These are phyloP conservation scores for Rhynchonycteris naso DNA, from an alignment of 2,797 vertebrate species.

Conservation along the genomic window DNA sequence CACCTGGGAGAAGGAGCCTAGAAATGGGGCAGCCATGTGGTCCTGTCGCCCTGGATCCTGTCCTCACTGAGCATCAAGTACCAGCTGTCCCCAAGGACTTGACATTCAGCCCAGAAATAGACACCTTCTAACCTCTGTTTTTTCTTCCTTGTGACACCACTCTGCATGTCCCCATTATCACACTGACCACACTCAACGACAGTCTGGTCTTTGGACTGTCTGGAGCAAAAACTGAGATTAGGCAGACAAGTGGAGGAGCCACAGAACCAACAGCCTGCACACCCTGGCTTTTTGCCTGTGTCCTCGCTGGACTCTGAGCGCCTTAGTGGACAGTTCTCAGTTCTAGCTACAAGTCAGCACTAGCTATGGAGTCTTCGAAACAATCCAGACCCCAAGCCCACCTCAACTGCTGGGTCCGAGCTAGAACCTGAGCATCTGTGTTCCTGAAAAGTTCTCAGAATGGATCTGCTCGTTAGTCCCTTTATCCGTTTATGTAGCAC, in stretches of 20 bases:
- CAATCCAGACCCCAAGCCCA: too few species aligned
- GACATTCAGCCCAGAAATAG: not conserved
- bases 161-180: too few species aligned
- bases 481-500: not conserved
- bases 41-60: not conserved
- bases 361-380: too few species aligned
- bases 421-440: not conserved
- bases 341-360: not conserved
- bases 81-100: not conserved
- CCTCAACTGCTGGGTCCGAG: not conserved
- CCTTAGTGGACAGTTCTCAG: not conserved
- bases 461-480: too few species aligned
- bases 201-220: too few species aligned
- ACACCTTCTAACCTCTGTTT: too few species aligned
- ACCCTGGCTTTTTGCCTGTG: not conserved
- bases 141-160: too few species aligned
- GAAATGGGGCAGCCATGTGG: not conserved
- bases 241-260: fast-evolving
- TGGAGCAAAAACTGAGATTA: too few species aligned
- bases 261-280: not conserved
- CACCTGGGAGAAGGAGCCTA: not conserved
- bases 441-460: not conserved
- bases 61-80: not conserved
- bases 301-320: not conserved
- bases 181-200: too few species aligned